phyloP scores from a whole-genome alignment of 2,888 invertebrate genomes.

The Drosophila sordidula region DNA sequence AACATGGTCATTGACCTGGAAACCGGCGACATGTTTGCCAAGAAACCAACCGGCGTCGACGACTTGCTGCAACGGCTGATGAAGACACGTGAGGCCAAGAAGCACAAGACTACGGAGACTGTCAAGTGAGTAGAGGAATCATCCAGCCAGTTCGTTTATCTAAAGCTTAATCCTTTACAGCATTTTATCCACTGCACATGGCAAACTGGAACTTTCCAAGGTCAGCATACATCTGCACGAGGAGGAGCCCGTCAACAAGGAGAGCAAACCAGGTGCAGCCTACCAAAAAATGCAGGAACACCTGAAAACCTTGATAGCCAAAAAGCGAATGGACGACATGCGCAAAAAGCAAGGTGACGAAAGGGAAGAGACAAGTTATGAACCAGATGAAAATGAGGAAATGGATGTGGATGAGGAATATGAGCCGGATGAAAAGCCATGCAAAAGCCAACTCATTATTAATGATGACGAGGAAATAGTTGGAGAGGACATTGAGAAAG shows the following conservation, averaged over 20 bases:
- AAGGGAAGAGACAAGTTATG: constrained; percentile 83
- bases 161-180: constrained; percentile 73
- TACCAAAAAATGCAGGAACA: constrained; percentile 89
- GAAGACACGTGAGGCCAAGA: constrained; percentile 88
- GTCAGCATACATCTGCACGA: constrained; percentile 74
- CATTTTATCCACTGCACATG: constrained; percentile 85
- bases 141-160: background rate
- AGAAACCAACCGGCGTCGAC: constrained; percentile 87
- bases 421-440: constrained; percentile 75
- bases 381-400: constrained; percentile 77
- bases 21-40: constrained; percentile 83
- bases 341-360: constrained; percentile 86
- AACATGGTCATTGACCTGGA: constrained; percentile 88
- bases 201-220: constrained; percentile 85
- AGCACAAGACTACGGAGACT: constrained; percentile 86
- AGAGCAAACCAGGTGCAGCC: constrained; percentile 89
- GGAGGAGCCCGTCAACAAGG: constrained; percentile 70
- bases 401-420: constrained; percentile 76
- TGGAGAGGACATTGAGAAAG: constrained; percentile 71
- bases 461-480: constrained; percentile 66
- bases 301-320: constrained; percentile 89
- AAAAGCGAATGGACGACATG: constrained; percentile 89
- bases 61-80: constrained; percentile 90
- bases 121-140: constrained; percentile 73
- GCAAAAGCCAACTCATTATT: constrained; percentile 42